These are phyloP conservation scores for Micrastur ruficollis DNA, from an alignment of 2,797 vertebrate species.

Conservation along the genomic window DNA sequence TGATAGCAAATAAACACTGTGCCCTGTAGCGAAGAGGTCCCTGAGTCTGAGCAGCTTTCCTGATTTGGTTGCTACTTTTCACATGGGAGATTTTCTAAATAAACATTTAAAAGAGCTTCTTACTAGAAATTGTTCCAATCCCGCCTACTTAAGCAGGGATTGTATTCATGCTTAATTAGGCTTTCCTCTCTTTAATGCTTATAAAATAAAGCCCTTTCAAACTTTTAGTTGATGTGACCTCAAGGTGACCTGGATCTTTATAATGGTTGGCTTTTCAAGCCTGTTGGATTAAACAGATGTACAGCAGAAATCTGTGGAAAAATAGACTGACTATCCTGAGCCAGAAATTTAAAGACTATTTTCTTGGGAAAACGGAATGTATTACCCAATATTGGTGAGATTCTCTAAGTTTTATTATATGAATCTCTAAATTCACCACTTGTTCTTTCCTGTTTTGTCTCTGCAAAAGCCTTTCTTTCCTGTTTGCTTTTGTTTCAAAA, in stretches of 20 bases:
- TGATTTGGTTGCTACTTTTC: conserved; percentile 8
- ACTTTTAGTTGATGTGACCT: conserved; percentile 51
- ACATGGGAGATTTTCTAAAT: conserved; percentile 49
- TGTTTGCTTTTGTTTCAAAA: conserved; percentile 25
- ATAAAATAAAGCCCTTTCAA: conserved; percentile 62
- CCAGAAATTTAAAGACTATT: neutral
- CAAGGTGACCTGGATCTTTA: conserved; percentile 48
- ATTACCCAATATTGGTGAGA: neutral
- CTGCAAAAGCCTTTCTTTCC: neutral
- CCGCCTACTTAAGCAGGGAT: conserved; percentile 36
- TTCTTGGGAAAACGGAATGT: neutral
- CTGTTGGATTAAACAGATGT: conserved; percentile 34
- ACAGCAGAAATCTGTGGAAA: conserved; percentile 42
- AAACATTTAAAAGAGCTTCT: conserved; percentile 57
- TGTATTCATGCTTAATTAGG: conserved; percentile 61
- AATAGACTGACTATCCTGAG: neutral
- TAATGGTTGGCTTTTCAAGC: conserved; percentile 52
- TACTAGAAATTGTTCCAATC: conserved; percentile 33
- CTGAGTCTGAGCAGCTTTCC: neutral
- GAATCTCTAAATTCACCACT: neutral
- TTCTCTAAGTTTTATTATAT: neutral
- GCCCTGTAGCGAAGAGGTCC: neutral
- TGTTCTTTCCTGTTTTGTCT: neutral
- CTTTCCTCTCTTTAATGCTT: conserved; percentile 54
- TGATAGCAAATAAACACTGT: neutral